Conservation (phyloP, 1,140 invertebrate genomes). For the Arion vulgaris region DNA sequence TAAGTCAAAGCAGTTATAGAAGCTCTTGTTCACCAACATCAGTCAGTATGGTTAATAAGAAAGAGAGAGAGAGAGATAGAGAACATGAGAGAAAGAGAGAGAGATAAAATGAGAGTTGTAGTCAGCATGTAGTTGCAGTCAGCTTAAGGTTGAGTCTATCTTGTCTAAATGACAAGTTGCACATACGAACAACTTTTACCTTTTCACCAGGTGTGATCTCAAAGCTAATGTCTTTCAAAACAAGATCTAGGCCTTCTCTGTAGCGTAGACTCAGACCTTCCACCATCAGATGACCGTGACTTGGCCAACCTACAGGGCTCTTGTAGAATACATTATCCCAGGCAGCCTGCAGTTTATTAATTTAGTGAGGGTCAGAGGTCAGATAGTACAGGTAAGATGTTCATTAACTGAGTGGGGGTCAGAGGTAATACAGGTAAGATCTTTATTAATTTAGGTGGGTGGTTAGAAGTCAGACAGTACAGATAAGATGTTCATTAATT, state of each 20-base stretch:
- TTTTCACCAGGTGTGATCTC: constrained; percentile 73
- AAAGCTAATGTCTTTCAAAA: constrained; percentile 62
- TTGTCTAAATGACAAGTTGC: too few relatives aligned
- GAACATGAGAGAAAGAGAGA: too few relatives aligned
- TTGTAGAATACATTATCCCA: constrained; percentile 45
- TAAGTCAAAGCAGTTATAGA: too few relatives aligned
- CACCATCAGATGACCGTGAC: constrained; percentile 82
- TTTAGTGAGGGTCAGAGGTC: too few relatives aligned
- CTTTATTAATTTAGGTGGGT: not conserved
- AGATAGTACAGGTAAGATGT: not conserved
- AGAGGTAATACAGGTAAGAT: not conserved
- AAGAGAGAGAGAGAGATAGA: too few relatives aligned
- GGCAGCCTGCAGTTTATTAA: constrained; percentile 49
- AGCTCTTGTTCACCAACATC: too few relatives aligned
- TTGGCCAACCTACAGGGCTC: constrained; percentile 58
- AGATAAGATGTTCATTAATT: too few relatives aligned
- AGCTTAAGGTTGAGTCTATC: too few relatives aligned
- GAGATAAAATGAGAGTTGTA: too few relatives aligned
- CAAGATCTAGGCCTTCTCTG: constrained; percentile 62
- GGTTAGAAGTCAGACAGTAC: not conserved
- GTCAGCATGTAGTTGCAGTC: too few relatives aligned
- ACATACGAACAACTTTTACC: too few relatives aligned
- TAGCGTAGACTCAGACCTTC: constrained; percentile 76
- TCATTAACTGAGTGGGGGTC: not conserved
- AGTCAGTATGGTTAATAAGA: too few relatives aligned